Evolutionary conservation across 2,888 invertebrate genomes (phyloP), one percentile per base, ranked within the genome.

Genomic region (Himalopsyche anomala): DNA sequence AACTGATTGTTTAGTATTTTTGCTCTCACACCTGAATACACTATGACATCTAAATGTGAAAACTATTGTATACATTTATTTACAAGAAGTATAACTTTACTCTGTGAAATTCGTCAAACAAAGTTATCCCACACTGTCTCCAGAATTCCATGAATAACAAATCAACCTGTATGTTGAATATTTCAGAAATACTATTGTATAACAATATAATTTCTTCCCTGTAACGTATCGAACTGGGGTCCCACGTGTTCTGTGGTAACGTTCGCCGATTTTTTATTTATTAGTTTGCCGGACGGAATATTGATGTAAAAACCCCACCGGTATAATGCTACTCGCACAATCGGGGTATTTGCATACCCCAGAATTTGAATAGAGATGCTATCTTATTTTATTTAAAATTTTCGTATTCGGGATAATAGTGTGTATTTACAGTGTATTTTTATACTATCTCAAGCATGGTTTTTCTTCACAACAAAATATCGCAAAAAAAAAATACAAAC

Each of bases 221-320:
- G 62, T 28, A 62, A 15, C 62, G 62, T 28, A 62, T 62, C 62
- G 62, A 62, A 62, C 62, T 15, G n/a, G 11, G 62, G 62, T 19
- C 62, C 62, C 62, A 62, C 62, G 62, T 62, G 62, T 62, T 62
- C 62, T 28, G 62, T 8, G 62, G 62, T n/a, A 9, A 19, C 28
- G 62, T 62, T 62, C 80, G 80, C 80, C 80, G 80, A 42, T 80
- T 80, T 40, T 80, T 80, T 80, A 80, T 80, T 38, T 80, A 80
- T 80, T 80, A 40, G 80, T 80, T 80, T 80, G 40, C 80, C 80
- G 80, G 80, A 80, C 80, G 42, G 80, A 80, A 80, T 80, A 42
- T 80, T 80, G 80, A 42, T 80, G 80, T 80, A 38, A 80, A 80
- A 42, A 62, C 19, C 62, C 62, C 62, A 19, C n/a, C 62, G 62